phyloP scores from a whole-genome alignment of 1,140 invertebrate genomes.

The Armadillidium nasatum region DNA sequence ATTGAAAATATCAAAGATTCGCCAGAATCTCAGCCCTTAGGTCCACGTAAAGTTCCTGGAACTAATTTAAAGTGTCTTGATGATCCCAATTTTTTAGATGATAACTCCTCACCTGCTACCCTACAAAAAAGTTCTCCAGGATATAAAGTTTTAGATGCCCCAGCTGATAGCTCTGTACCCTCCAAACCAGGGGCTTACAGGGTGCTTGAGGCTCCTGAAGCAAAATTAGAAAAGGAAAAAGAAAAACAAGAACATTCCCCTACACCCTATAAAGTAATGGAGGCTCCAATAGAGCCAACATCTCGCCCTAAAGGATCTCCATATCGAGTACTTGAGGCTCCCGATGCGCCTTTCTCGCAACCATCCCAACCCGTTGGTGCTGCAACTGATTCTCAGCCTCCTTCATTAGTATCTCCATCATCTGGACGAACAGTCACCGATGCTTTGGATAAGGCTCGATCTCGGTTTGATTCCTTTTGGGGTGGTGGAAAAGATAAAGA shows the following conservation, averaged over 20 bases:
- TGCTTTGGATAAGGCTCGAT: conserved; percentile 72
- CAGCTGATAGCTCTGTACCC: conserved; percentile 35
- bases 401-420: conserved; percentile 49
- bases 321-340: conserved; percentile 45
- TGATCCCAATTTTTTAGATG: conserved; percentile 56
- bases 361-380: conserved; percentile 42
- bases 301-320: conserved; percentile 47
- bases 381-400: conserved; percentile 36
- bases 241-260: conserved; percentile 39
- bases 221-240: conserved; percentile 38
- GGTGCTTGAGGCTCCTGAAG: conserved; percentile 45
- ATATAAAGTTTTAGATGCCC: conserved; percentile 43
- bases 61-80: conserved; percentile 56
- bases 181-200: conserved; percentile 40
- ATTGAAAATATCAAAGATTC: conserved; percentile 43
- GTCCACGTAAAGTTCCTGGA: conserved; percentile 51
- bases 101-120: conserved; percentile 43
- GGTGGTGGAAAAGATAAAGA: conserved; percentile 50
- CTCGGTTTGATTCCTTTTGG: conserved; percentile 82
- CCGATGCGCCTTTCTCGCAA: conserved; percentile 41
- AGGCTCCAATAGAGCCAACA: conserved; percentile 50
- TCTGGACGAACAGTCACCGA: conserved; percentile 63
- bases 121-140: conserved; percentile 33
- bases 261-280: conserved; percentile 49
- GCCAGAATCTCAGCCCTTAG: conserved; percentile 44